Evolutionary conservation across 2,888 invertebrate species (phyloP).

Genomic region (Melipona beecheii): DNA sequence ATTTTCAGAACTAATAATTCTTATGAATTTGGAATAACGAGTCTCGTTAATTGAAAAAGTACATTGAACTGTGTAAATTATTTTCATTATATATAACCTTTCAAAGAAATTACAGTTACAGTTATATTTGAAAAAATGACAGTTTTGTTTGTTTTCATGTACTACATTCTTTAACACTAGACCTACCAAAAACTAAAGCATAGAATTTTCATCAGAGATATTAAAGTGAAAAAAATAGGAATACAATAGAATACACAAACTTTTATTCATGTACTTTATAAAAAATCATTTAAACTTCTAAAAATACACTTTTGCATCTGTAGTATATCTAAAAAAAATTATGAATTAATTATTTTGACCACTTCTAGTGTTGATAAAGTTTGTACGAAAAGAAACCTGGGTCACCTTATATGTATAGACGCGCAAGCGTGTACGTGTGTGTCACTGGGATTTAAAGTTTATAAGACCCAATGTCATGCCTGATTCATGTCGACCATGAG

Average conservation of each 20-base stretch:
- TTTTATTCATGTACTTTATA: too few species aligned
- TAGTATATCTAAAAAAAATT: too few species aligned
- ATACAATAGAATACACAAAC: too few species aligned
- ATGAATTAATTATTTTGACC: too few species aligned
- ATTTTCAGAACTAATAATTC: background rate
- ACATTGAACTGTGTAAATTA: background rate
- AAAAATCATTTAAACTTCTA: too few species aligned
- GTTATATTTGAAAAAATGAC: background rate
- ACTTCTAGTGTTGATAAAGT: background rate
- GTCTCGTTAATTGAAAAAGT: background rate
- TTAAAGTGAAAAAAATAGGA: too few species aligned
- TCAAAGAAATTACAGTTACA: background rate
- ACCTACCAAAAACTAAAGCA: too few species aligned
- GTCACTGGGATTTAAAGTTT: conserved; percentile 74
- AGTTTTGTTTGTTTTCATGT: background rate
- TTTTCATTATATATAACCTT: too few species aligned
- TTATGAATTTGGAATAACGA: background rate
- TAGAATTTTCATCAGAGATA: too few species aligned
- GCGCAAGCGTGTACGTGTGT: conserved; percentile 21
- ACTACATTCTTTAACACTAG: background rate
- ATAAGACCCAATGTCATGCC: conserved; percentile 77
- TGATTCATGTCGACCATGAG: conserved; percentile 73
- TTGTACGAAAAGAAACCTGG: background rate
- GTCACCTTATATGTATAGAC: background rate
- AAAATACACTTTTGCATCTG: too few species aligned